A percentile compares a stretch with the other conserved stretches of the same genome.
Conservation (phyloP, 2,113 vertebrate species). For the Brachyhypopomus occidentalis region DNA sequence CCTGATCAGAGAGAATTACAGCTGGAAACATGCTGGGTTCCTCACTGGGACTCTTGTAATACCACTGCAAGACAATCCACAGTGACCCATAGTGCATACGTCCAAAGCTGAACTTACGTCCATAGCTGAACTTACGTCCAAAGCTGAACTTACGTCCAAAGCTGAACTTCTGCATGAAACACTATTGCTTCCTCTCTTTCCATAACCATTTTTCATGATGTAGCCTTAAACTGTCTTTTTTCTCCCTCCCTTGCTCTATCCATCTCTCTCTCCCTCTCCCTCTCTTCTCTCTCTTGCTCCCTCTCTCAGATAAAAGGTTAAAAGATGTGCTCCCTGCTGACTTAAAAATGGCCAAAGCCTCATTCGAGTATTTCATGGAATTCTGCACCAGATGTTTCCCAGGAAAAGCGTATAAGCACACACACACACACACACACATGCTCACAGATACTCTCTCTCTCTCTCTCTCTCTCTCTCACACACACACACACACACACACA, state of each 20-base stretch:
- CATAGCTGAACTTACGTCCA: slow-evolving; percentile 51
- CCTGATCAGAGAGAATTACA: slow-evolving; percentile 60
- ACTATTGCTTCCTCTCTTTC: slow-evolving; percentile 3
- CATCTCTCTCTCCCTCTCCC: neutral
- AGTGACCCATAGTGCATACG: slow-evolving; percentile 39
- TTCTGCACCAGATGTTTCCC: slow-evolving; percentile 53
- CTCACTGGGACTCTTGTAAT: slow-evolving; percentile 54
- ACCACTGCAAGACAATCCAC: slow-evolving; percentile 56
- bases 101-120: slow-evolving; percentile 48
- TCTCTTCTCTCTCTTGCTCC: slow-evolving; percentile 49
- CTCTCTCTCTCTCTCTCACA: slow-evolving; percentile 26
- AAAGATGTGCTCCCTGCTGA: slow-evolving; percentile 34
- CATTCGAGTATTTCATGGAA: slow-evolving; percentile 40
- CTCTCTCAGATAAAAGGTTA: slow-evolving; percentile 40
- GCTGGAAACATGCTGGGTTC: slow-evolving; percentile 54
- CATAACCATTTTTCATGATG: too few species aligned
- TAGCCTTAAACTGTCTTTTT: slow-evolving; percentile 6
- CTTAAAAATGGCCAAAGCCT: slow-evolving; percentile 44
- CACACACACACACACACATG: slow-evolving; percentile 1
- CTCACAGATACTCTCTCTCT: neutral
- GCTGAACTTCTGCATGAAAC: slow-evolving; percentile 21
- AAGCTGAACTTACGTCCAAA: slow-evolving; percentile 48
- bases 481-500: slow-evolving; percentile 42
- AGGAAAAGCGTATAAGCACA: slow-evolving; percentile 46
- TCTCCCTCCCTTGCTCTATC: neutral